Conservation (phyloP, 2,113 vertebrate species). For the Myocastor coypus region DNA sequence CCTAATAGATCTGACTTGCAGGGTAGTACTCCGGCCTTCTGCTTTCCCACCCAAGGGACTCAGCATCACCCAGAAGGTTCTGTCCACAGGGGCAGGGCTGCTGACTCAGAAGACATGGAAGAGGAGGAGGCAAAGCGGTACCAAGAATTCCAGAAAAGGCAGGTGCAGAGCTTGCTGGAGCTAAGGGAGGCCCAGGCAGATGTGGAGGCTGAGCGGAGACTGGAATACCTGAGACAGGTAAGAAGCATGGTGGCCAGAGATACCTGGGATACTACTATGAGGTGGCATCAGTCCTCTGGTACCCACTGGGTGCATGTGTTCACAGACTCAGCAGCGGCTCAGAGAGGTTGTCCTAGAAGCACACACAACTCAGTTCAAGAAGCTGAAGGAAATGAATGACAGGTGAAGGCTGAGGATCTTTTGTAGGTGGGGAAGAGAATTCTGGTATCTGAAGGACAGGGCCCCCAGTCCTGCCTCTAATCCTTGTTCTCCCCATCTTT, state of each 20-base stretch:
- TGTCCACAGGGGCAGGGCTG: conserved; percentile 25
- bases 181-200: conserved; percentile 86
- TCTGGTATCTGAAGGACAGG: background rate
- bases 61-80: background rate
- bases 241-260: background rate
- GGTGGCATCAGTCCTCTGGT: background rate
- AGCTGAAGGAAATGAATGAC: conserved; percentile 90
- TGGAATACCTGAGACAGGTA: conserved; percentile 89
- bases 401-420: conserved; percentile 83
- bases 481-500: background rate
- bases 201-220: conserved; percentile 86
- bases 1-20: background rate
- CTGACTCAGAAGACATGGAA: background rate
- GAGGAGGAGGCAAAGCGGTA: conserved; percentile 82
- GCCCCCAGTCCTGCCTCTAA: background rate
- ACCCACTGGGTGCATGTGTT: background rate
- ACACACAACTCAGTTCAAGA: conserved; percentile 89
- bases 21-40: background rate
- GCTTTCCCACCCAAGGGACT: background rate
- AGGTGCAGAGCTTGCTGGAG: conserved; percentile 89
- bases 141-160: conserved; percentile 87
- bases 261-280: background rate
- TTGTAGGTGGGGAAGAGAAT: conserved; percentile 66
- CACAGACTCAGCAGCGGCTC: conserved; percentile 88
- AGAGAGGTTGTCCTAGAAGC: conserved; percentile 87